A percentile compares a stretch with the other conserved stretches of the same genome.
Evolutionary conservation across 2,113 vertebrate genomes (phyloP).

Genomic region (Fregata magnificens): DNA sequence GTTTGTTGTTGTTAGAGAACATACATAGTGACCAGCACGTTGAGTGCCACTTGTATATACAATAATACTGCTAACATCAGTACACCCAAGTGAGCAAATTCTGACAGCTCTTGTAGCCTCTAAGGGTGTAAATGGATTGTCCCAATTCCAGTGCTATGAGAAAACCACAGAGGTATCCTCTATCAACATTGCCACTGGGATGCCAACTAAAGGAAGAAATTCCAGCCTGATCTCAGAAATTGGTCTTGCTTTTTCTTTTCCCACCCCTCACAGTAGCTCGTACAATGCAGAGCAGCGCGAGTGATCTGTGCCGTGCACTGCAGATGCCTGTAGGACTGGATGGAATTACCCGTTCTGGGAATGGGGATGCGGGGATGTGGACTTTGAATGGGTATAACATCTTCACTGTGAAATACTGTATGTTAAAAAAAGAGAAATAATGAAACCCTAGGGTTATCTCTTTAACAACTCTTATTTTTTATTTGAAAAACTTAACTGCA

Average conservation of each 20-base stretch:
- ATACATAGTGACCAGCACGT: fast-evolving
- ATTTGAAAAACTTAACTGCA: slow-evolving; percentile 27
- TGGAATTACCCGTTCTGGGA: not conserved
- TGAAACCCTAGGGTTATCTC: not conserved
- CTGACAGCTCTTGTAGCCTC: not conserved
- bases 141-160: not conserved
- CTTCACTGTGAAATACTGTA: not conserved
- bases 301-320: not conserved
- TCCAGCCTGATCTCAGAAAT: not conserved
- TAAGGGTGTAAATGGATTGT: not conserved
- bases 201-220: not conserved
- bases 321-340: not conserved
- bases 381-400: not conserved
- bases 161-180: not conserved
- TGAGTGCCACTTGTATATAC: not conserved
- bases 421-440: slow-evolving; percentile 4
- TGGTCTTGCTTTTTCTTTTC: not conserved
- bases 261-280: fast-evolving
- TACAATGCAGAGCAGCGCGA: not conserved
- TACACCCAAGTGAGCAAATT: not conserved
- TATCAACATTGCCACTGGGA: not conserved
- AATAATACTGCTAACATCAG: not conserved
- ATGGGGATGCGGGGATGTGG: not conserved
- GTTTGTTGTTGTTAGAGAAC: not conserved
- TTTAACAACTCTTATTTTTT: not conserved